Evolutionary conservation across 2,113 vertebrate genomes (phyloP), one percentile per base, ranked within the genome.

Genomic region (Amphiprion ocellaris): DNA sequence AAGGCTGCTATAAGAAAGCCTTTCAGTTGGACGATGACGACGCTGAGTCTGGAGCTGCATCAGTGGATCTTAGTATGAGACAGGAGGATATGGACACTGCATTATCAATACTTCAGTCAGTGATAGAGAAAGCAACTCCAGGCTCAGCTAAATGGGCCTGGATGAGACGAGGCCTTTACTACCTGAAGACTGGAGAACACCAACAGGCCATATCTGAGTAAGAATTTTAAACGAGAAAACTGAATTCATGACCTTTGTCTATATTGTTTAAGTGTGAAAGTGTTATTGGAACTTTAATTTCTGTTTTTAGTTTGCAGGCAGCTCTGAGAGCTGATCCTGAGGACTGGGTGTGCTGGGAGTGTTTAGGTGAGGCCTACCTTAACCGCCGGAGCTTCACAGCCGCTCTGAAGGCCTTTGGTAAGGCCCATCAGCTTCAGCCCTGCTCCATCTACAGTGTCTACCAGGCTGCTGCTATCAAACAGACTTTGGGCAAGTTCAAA

Each of bases 71-170:
- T 71, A 96, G 97, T 54, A 93, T 97, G 92, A 95, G 97, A 55
- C 95, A 97, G 50, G 96, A 94, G 79, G 97, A 99, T 67, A 96
- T 92, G 97, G 96, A 97, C 21, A 90, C 94, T 21, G 97, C 97
- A 23, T 94, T 99, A 84, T 91, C 92, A 19, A 90, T 96, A 69
- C 93, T 99, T 71, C 95, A 95, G 84, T 87, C 94, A 14, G 97
- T 98, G 66, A 98, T 95, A 15, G 95, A 94, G 50, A 96, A 93
- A 91, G 96, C 96, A 0, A 95, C 94, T 37, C 91, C 96, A 55
- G 97, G 97, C 56, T 94, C 96, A 2, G 96, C 96, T 14, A 99
- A 99, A 84, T 99, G 98, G 98, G 98, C 98, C 28, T 99, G 97
- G 97, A 96, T 99, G 87, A 95, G 96, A 80, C 94, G 97, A 85